A percentile compares a stretch with the other conserved stretches of the same genome.
Evolutionary conservation across 2,113 vertebrate species (phyloP).

Genomic region (Oryzias woworae): DNA sequence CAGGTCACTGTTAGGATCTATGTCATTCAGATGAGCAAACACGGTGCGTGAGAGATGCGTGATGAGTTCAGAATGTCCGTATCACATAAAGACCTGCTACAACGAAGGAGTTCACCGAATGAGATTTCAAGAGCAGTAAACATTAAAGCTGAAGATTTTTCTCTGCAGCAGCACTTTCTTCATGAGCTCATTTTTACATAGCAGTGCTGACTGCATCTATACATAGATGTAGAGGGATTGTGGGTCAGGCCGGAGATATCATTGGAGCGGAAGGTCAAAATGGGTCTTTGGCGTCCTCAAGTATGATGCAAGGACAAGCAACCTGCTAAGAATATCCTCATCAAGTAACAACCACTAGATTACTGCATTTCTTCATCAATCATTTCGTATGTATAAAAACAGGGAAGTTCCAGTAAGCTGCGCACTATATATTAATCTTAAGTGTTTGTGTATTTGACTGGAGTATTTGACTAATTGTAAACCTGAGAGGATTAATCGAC

Average conservation of each 20-base stretch:
- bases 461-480: not conserved
- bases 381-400: constrained; percentile 68
- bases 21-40: constrained; percentile 20
- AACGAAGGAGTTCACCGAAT: not conserved
- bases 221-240: constrained; percentile 60
- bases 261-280: constrained; percentile 46
- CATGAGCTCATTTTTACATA: constrained; percentile 44
- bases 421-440: constrained; percentile 30
- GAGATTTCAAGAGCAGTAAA: not conserved
- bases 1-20: constrained; percentile 38
- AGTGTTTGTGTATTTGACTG: constrained; percentile 20
- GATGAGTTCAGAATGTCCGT: not conserved
- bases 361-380: constrained; percentile 69
- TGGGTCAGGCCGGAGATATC: constrained; percentile 46
- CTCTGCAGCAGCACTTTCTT: constrained; percentile 20
- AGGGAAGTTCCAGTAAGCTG: constrained; percentile 38
- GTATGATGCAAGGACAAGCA: constrained; percentile 76
- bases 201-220: constrained; percentile 44
- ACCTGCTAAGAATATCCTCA: constrained; percentile 69
- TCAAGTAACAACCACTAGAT: constrained; percentile 57
- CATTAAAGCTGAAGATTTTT: constrained; percentile 16
- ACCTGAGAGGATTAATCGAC: constrained; percentile 1
- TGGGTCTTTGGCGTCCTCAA: constrained; percentile 47
- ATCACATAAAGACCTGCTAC: not conserved
- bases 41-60: constrained; percentile 22